These are phyloP conservation scores for Ornithorhynchus anatinus DNA, from an alignment of 2,113 vertebrate species.

Conservation along the genomic window DNA sequence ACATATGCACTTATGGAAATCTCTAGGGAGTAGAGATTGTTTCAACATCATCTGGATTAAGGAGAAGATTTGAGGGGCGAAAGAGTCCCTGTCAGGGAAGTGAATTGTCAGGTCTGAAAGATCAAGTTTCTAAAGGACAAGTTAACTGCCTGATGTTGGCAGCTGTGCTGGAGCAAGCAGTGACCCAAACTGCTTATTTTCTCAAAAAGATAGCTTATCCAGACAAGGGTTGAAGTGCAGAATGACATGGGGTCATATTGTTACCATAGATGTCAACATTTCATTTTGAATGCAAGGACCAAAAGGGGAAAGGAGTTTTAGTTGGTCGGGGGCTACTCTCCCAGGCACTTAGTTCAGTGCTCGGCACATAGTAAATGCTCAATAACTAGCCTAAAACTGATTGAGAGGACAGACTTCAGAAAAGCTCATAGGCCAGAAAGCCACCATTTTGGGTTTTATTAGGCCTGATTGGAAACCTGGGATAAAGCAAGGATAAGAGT, in stretches of 20 bases:
- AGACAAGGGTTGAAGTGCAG: background rate
- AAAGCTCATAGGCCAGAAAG: too few species aligned
- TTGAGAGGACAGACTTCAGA: too few species aligned
- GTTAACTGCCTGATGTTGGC: background rate
- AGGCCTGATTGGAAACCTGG: too few species aligned
- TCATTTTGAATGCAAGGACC: too few species aligned
- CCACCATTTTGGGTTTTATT: too few species aligned
- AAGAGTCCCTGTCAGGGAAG: background rate
- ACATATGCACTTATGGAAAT: background rate
- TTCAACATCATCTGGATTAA: background rate
- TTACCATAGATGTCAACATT: too few species aligned
- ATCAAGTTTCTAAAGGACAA: background rate
- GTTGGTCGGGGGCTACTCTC: too few species aligned
- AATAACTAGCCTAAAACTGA: too few species aligned
- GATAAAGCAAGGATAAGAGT: too few species aligned
- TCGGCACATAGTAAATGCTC: too few species aligned
- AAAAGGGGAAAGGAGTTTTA: too few species aligned
- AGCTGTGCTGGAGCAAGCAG: background rate
- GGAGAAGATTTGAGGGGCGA: background rate
- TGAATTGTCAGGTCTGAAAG: background rate
- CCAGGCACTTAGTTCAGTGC: too few species aligned
- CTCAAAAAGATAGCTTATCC: background rate
- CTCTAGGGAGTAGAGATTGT: background rate
- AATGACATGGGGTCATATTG: background rate
- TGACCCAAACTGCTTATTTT: background rate